phyloP scores from a whole-genome alignment of 2,113 vertebrate genomes.

The Charina bottae region DNA sequence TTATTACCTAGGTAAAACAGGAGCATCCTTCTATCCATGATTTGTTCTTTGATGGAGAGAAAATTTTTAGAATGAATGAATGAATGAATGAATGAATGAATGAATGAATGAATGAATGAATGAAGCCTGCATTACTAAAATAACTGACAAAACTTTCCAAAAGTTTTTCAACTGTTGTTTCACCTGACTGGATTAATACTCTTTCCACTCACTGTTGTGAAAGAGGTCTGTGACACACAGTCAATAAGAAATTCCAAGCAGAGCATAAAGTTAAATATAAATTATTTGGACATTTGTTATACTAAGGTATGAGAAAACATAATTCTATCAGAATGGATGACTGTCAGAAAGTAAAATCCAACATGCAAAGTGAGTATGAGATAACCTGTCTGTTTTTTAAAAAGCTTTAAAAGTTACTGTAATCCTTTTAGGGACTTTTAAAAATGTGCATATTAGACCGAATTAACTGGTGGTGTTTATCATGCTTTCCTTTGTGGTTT shows the following conservation, averaged over 20 bases:
- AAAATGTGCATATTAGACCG: constrained; percentile 74
- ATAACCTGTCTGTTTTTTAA: constrained; percentile 59
- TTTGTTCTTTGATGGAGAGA: background rate
- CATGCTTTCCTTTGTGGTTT: constrained; percentile 75
- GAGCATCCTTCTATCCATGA: background rate
- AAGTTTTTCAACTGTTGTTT: constrained; percentile 49
- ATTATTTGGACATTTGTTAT: constrained; percentile 61
- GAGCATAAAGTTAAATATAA: constrained; percentile 66
- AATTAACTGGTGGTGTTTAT: constrained; percentile 76
- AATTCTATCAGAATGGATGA: constrained; percentile 58
- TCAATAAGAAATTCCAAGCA: constrained; percentile 62
- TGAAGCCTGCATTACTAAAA: constrained; percentile 28
- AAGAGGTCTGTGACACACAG: constrained; percentile 45
- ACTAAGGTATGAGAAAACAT: constrained; percentile 60
- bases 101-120: constrained; percentile 33
- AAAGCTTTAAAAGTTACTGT: constrained; percentile 69
- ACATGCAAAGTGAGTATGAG: constrained; percentile 52
- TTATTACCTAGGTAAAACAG: background rate
- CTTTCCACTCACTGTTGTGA: constrained; percentile 60
- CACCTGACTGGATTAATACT: constrained; percentile 64
- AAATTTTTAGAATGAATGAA: constrained; percentile 15
- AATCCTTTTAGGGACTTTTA: constrained; percentile 71
- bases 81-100: constrained; percentile 18
- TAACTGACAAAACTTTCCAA: constrained; percentile 28
- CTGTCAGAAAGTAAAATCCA: constrained; percentile 61